phyloP scores from a whole-genome alignment of 2,888 invertebrate species.

The Erebia aethiops region DNA sequence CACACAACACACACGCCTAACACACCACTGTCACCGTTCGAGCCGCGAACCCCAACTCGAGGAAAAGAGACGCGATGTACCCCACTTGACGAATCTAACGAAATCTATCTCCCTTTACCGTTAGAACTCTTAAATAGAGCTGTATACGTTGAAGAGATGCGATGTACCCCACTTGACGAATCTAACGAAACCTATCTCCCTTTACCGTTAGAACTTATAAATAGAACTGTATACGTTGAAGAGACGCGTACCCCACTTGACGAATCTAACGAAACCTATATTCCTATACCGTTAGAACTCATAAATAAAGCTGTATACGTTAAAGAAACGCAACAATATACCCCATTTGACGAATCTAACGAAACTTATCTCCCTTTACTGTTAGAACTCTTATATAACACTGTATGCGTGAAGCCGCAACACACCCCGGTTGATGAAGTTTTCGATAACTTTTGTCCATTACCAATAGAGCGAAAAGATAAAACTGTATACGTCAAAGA shows the following conservation, averaged over 20 bases:
- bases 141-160: neutral
- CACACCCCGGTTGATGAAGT: too few relatives aligned
- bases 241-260: neutral
- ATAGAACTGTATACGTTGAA: neutral
- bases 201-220: too few relatives aligned
- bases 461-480: too few relatives aligned
- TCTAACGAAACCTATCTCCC: neutral
- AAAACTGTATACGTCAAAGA: too few relatives aligned
- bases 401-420: too few relatives aligned
- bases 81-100: neutral
- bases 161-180: neutral
- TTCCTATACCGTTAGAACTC: neutral
- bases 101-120: neutral
- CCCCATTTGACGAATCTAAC: too few relatives aligned
- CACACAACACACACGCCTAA: conserved; percentile 9
- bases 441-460: too few relatives aligned
- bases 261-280: neutral
- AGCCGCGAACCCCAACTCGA: neutral
- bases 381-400: too few relatives aligned
- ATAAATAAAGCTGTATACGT: too few relatives aligned
- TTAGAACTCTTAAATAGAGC: too few relatives aligned
- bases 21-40: conserved; percentile 15
- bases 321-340: too few relatives aligned
- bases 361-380: too few relatives aligned
- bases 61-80: neutral